Evolutionary conservation across 1,140 invertebrate genomes (phyloP), one percentile per base, ranked within the genome.

Genomic region (Anastrepha obliqua): DNA sequence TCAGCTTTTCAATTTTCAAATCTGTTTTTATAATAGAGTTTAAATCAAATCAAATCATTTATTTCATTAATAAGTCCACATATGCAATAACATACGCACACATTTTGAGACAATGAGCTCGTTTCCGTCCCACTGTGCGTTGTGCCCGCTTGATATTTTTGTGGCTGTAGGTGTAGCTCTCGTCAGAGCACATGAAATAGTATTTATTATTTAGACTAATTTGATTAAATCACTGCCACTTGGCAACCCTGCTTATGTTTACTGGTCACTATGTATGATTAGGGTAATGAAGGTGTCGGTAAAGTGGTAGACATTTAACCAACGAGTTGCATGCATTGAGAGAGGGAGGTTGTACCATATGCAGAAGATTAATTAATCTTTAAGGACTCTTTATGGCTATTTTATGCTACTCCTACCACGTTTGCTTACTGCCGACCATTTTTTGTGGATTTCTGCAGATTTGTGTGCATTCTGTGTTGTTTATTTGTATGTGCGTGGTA

Each of bases 321-420:
- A 58, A 42, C 59, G n/a, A 58, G 55, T 51, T 74, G 15, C 29
- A 9, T 39, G 29, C 20, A 74, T 47, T 39, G 8, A 0, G 15
- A 2, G 13, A 60, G 58, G 51, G 59, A 2, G 8, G 2, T 59
- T 62, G 85, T 86, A 86, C 70, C 91, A 92, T 92, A 91, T 92
- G 90, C 90, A 89, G 91, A 91, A 92, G 91, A 92, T 92, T 92
- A 92, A 92, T 92, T 92, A 92, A 92, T 92, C 91, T 92, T 92
- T 91, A 92, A 92, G 91, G 91, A 92, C 89, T 89, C 47, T 42
- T 88, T 88, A 67, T 87, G 60, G 64, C 62, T 67, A 64, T 87
- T 87, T 81, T 81, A 81, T 81, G 74, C 74, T 81, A 81, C 74
- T 42, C 74, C 42, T 44, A 20, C 51, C 11, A 55, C 44, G 0